A percentile compares a stretch with the other conserved stretches of the same genome.
Evolutionary conservation across 2,113 vertebrate species (phyloP).

Genomic region (Pseudopipra pipra): DNA sequence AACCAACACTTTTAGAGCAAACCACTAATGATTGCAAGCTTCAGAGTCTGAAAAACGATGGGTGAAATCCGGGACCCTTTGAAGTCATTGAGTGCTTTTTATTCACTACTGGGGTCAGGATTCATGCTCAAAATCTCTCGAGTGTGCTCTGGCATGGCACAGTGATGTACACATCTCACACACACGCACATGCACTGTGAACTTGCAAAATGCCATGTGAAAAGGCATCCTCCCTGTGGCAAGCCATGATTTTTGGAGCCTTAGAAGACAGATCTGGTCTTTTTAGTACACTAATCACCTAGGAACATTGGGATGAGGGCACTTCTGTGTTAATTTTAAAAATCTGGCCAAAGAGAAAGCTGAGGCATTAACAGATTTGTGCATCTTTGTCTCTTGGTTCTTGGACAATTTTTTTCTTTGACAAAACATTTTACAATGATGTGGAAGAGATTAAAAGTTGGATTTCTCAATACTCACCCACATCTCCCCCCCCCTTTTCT

Average conservation of each 20-base stretch:
- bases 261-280: background rate
- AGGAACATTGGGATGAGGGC: background rate
- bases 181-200: background rate
- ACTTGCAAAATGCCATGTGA: background rate
- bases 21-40: conserved; percentile 28
- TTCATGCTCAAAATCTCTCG: conserved; percentile 21
- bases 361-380: background rate
- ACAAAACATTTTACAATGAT: background rate
- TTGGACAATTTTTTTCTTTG: background rate
- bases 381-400: background rate
- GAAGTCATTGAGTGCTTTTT: conserved; percentile 62
- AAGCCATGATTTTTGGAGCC: background rate
- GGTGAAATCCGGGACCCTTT: conserved; percentile 47
- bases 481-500: background rate
- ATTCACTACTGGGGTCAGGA: conserved; percentile 46
- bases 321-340: background rate
- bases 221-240: background rate
- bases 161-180: background rate
- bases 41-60: conserved; percentile 56
- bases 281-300: background rate
- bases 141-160: background rate
- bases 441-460: background rate
- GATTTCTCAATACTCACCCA: background rate
- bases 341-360: background rate
- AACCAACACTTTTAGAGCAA: background rate